These are phyloP conservation scores for Hylomyscus alleni DNA, from an alignment of 2,797 vertebrate genomes.

Conservation along the genomic window DNA sequence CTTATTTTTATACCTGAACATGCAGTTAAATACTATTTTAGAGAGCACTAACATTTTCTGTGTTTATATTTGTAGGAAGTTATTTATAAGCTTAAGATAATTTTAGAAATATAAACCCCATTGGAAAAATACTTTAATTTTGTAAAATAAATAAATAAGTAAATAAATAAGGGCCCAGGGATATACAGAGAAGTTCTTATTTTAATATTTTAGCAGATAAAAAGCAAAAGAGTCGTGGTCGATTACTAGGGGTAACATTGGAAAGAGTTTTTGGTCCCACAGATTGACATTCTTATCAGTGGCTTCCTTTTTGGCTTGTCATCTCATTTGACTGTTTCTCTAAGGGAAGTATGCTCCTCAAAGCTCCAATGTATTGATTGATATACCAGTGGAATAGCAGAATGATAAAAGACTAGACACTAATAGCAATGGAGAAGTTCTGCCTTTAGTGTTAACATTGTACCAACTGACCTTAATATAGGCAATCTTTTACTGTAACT, in stretches of 20 bases:
- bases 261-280: not conserved
- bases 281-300: not conserved
- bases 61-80: not conserved
- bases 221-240: not conserved
- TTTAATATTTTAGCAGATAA: not conserved
- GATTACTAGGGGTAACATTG: not conserved
- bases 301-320: not conserved
- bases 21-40: not conserved
- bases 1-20: not conserved
- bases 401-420: not conserved
- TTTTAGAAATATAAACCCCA: not conserved
- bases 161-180: not conserved
- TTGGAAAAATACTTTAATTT: not conserved
- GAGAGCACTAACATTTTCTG: not conserved
- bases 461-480: not conserved
- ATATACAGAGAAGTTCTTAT: not conserved
- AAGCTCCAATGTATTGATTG: not conserved
- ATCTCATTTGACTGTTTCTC: not conserved
- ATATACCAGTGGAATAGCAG: not conserved
- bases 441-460: not conserved
- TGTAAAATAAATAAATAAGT: not conserved
- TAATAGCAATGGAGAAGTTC: not conserved
- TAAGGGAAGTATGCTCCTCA: not conserved
- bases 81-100: not conserved
- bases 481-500: too few relatives aligned